phyloP scores from a whole-genome alignment of 2,888 invertebrate species.

The Fragum whitleyi region DNA sequence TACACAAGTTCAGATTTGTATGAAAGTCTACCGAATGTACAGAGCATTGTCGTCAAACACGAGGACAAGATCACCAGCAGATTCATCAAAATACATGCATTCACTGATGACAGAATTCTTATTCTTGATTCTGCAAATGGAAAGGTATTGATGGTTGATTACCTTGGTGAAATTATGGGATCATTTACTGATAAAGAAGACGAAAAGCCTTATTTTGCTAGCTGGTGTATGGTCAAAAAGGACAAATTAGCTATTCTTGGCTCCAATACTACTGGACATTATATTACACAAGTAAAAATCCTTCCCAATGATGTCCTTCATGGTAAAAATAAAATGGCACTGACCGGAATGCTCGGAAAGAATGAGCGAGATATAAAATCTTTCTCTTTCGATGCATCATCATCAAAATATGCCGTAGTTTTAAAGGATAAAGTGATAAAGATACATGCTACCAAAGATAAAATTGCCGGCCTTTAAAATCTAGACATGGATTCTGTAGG shows the following conservation, averaged over 20 bases:
- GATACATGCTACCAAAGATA: background rate
- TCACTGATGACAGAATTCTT: background rate
- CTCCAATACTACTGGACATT: background rate
- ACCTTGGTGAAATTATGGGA: background rate
- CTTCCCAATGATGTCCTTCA: background rate
- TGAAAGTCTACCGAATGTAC: background rate
- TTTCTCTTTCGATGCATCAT: background rate
- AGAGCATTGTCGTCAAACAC: background rate
- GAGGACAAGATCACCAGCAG: background rate
- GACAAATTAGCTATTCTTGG: background rate
- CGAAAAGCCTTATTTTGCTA: background rate
- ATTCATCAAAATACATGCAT: background rate
- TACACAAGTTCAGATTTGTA: background rate
- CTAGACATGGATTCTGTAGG: background rate
- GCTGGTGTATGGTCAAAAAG: background rate
- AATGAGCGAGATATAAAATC: background rate
- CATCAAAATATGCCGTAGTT: background rate
- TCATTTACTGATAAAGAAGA: background rate
- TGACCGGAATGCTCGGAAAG: background rate
- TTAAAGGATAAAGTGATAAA: background rate
- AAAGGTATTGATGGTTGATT: background rate
- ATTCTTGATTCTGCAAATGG: background rate
- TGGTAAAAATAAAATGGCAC: background rate
- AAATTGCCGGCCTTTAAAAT: background rate
- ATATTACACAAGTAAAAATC: background rate